phyloP scores from a whole-genome alignment of 2,797 vertebrate genomes.

The Myotis myotis region DNA sequence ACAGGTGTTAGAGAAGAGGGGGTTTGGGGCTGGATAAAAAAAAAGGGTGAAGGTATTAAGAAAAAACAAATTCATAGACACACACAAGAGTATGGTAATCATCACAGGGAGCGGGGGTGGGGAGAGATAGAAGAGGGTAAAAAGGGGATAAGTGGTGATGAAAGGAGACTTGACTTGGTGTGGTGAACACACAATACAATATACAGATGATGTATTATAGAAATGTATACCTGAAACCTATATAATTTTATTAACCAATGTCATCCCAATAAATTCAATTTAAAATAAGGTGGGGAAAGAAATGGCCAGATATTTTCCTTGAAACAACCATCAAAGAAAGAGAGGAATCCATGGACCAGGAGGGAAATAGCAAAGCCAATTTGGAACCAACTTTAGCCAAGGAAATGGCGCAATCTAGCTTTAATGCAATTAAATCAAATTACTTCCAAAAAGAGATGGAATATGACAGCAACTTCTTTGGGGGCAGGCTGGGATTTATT shows the following conservation, averaged over 20 bases:
- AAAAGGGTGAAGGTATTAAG: background rate
- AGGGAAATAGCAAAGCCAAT: constrained; percentile 57
- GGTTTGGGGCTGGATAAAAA: background rate
- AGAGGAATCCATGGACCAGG: constrained; percentile 27
- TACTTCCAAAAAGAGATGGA: constrained; percentile 70
- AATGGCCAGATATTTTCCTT: constrained; percentile 41
- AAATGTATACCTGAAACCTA: background rate
- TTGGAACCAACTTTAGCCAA: constrained; percentile 63
- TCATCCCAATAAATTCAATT: background rate
- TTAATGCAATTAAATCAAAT: constrained; percentile 71
- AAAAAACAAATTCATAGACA: background rate
- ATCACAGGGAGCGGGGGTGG: background rate
- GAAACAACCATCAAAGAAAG: background rate
- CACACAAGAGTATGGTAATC: background rate
- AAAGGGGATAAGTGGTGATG: background rate
- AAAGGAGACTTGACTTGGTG: background rate
- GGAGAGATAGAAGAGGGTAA: background rate
- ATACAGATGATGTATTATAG: background rate
- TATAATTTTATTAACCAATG: background rate
- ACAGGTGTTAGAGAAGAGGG: background rate
- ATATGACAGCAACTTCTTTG: constrained; percentile 65
- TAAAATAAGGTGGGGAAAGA: background rate
- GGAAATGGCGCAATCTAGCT: constrained; percentile 56
- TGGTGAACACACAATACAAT: background rate
- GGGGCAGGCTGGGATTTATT: constrained; percentile 63